Base-by-base conservation (phyloP, 2,888 invertebrate species). In the Agrypnus murinus region DNA sequence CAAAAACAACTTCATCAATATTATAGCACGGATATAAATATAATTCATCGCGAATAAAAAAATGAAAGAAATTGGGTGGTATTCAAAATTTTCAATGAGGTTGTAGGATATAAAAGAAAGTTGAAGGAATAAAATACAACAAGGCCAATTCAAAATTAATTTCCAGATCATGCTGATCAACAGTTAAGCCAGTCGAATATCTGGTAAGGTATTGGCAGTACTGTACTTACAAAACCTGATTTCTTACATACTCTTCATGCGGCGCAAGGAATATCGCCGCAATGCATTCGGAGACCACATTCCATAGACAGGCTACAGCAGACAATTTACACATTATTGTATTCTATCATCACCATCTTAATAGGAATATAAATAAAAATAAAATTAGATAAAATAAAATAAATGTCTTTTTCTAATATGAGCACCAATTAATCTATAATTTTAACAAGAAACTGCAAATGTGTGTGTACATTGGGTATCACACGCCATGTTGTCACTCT, bases 181-280 rank as follows among this genome's bases (percentile, higher is more conserved):
- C 25, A 25, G 50, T 12, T n/a, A 31, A 50, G 31, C 31, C 10
- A 31, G 31, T 50, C 31, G 50, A 50, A 17, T 19, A 50, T 50
- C 50, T 12, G 50, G 50, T 48, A 50, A 32, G 72, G 66, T 75
- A 74, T 74, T 75, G 74, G 74, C 72, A 72, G 75, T 71, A 71
- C 75, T 74, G 75, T 75, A 75, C 75, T 75, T 73, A 69, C 67
- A 74, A 75, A 75, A 75, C 75, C 75, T 75, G 75, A 75, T 75
- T 75, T 72, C 72, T 63, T 71, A 75, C 74, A 75, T 75, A 75
- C 69, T 74, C 72, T 75, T 70, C 73, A 72, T 72, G 66, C 72
- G 64, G 69, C 57, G 70, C 69, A 66, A 74, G 66, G 71, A 71
- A 70, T 63, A 72, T 64, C 67, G 71, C 64, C 43, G 63, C 53